These are phyloP conservation scores for Mechanitis mazaeus DNA, from an alignment of 2,888 invertebrate species.

Conservation along the genomic window DNA sequence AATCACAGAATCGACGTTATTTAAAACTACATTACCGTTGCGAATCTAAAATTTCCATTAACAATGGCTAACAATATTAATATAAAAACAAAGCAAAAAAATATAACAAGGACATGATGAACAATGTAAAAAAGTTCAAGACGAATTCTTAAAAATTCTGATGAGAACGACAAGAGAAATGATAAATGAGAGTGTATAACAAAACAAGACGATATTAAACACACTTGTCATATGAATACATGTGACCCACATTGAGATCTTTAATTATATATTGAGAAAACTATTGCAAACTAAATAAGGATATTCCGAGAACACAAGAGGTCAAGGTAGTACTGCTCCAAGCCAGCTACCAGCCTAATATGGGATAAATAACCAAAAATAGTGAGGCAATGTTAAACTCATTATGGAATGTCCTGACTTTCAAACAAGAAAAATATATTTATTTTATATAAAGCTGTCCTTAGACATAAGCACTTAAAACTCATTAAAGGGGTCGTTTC, in stretches of 20 bases:
- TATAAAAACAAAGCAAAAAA: neutral
- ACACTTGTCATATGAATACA: constrained; percentile 10
- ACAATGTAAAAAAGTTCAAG: neutral
- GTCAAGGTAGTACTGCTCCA: constrained; percentile 8
- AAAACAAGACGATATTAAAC: neutral
- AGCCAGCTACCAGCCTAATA: constrained; percentile 5
- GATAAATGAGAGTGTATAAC: neutral
- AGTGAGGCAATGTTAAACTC: too few species aligned
- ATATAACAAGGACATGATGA: neutral
- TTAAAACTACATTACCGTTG: too few species aligned
- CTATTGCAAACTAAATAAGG: constrained; percentile 12
- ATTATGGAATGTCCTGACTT: too few species aligned
- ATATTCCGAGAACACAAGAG: constrained; percentile 11
- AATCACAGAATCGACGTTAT: too few species aligned
- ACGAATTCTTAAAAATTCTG: neutral
- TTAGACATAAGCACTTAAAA: constrained; percentile 9
- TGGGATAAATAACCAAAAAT: neutral
- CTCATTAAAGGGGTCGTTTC: constrained; percentile 22
- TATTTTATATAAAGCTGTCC: neutral
- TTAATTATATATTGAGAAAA: constrained; percentile 27
- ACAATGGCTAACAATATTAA: too few species aligned
- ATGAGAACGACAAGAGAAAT: neutral
- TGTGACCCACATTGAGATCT: constrained; percentile 26
- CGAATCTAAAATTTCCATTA: too few species aligned
- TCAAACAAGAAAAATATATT: too few species aligned